phyloP scores from a whole-genome alignment of 2,113 vertebrate species.

The Gnathonemus echidnorhynchus region DNA sequence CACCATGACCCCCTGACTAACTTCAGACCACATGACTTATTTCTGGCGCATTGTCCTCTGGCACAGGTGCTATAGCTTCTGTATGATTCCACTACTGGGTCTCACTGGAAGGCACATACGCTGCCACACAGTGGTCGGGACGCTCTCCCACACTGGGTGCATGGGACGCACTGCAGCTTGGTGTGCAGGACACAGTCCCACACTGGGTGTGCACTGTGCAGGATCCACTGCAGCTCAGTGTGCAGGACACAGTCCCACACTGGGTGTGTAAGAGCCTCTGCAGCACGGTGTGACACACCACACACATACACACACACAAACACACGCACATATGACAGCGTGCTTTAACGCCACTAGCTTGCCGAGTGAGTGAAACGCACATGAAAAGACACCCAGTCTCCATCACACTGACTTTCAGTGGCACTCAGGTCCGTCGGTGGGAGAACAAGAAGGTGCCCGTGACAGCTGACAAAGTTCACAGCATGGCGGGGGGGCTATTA shows the following conservation, averaged over 20 bases:
- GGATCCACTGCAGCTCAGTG: not conserved
- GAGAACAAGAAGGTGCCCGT: constrained; percentile 43
- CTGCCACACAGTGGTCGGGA: not conserved
- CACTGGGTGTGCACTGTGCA: not conserved
- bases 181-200: not conserved
- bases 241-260: not conserved
- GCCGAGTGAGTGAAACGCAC: not conserved
- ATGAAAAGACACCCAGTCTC: not conserved
- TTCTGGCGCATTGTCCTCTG: not conserved
- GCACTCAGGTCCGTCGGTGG: constrained; percentile 23
- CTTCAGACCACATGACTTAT: not conserved
- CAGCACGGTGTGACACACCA: not conserved
- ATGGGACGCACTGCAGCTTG: not conserved
- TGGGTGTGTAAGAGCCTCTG: not conserved
- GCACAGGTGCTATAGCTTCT: not conserved
- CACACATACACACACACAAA: not conserved
- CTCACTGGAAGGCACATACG: not conserved
- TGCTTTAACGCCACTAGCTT: not conserved
- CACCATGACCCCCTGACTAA: not conserved
- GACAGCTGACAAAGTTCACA: constrained; percentile 7
- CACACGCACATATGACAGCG: not conserved
- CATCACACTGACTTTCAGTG: not conserved
- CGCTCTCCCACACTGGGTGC: not conserved
- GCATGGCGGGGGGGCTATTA: not conserved
- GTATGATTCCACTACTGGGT: not conserved